Evolutionary conservation across 2,888 invertebrate species (phyloP), one percentile per base, ranked within the genome.

Genomic region (Nesidiocoris tenuis): DNA sequence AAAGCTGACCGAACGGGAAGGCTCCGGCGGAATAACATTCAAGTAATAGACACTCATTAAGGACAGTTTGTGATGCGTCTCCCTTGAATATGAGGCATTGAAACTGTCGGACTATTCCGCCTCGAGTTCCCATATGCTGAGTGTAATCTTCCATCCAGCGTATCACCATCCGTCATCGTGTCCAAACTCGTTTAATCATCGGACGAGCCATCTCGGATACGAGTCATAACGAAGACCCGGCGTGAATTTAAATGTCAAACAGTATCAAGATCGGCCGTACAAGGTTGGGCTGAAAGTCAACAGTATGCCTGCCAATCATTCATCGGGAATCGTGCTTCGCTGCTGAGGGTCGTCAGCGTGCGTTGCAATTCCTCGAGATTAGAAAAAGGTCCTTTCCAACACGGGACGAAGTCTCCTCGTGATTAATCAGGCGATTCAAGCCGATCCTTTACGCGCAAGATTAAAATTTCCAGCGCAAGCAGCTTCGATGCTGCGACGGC

Each of bases 181-280:
- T 39, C 39, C 70, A 17, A 55, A 21, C 19, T 25, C 56, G 70
- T 59, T 70, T 70, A 70, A 70, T 70, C 70, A 70, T 70, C 59
- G 3, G 3, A n/a, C 59, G 59, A 59, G n/a, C 59, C n/a, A n/a
- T n/a, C 19, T n/a, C 17, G 17, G 3, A 59, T 59, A 63, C 2
- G 63, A 22, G n/a, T 63, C 63, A 5, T 59, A 59, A n/a, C 59
- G 59, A 19, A 61, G 61, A 54, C 59, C 21, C 72, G 54, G 72
- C 61, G 54, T 72, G 72, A 72, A 72, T 72, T 72, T 72, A 63
- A 72, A 72, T 72, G 72, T 72, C 72, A 72, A 63, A 21, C 61
- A 61, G 39, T 72, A 72, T 72, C 72, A 72, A n/a, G 70, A 70
- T 70, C 39, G 3, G n/a, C 39, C 12, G 3, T 12, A 39, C 39